Evolutionary conservation across 64 coral and sea anemone genomes (phyloP), one percentile per base, ranked within the genome.

Genomic region (Acropora tenuis): DNA sequence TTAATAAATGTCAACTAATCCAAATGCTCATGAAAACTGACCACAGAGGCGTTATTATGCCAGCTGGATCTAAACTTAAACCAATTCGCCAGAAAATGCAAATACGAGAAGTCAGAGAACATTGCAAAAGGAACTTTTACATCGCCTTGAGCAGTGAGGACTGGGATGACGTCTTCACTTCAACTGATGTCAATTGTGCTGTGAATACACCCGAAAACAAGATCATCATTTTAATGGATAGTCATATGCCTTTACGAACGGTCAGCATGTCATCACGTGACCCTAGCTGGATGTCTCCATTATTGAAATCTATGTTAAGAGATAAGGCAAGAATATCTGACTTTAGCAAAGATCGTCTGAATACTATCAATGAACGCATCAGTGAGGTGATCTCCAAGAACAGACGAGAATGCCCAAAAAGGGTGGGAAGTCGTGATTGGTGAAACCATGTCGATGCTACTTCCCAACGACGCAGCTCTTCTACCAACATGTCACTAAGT

Each of bases 251-350:
- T 19, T 53, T 91, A 19, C 42, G 78, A 71, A 82, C 89, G 8
- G 89, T 91, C 15, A 11, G 67, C 47, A 72, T 91, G 89, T 91
- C 89, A 91, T 73, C 89, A 30, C 78, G 80, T 43, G 89, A 91
- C 89, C 89, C 79, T 13, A 55, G 12, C 5, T 90, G 50, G 50
- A 55, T 55, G 50, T 55, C 50, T 55, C 50, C 50, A 55, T 8
- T 55, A 55, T 55, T 55, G 58, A 90, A 90, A 82, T 82, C 49
- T 18, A 48, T 90, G 78, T 80, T 90, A 65, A 90, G 78, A 52
- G 61, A 48, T 43, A 81, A 81, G 47, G 66, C 89, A 80, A 90
- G 77, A 69, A 79, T 79, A 79, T 42, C 75, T 2, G 48, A 16
- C 47, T 41, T 79, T 78, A 90, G 47, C 52, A 66, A 12, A 43